Percentiles rank a stretch among this genome's conserved stretches.
These are phyloP conservation scores for Chaetorhynchus papuensis DNA, from an alignment of 2,113 vertebrate genomes.

Conservation along the genomic window DNA sequence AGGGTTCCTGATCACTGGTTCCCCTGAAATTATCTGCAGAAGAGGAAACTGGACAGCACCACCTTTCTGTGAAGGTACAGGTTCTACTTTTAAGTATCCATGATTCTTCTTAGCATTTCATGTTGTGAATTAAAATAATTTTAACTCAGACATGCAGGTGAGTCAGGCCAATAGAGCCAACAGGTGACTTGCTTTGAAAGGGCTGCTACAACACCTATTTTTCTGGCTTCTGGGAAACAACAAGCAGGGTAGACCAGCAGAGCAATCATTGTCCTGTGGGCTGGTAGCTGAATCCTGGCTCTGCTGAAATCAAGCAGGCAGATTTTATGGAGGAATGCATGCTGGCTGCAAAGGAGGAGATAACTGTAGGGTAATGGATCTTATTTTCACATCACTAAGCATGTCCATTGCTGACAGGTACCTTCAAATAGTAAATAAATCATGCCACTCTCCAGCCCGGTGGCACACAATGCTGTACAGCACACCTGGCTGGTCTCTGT, in stretches of 20 bases:
- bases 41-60: slow-evolving; percentile 29
- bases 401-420: not conserved
- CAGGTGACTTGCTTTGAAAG: not conserved
- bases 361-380: not conserved
- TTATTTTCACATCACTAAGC: not conserved
- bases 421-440: not conserved
- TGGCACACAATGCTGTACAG: not conserved
- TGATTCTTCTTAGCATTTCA: not conserved
- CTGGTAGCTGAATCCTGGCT: not conserved
- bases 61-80: slow-evolving; percentile 25
- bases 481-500: not conserved
- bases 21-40: slow-evolving; percentile 38
- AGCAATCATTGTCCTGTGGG: not conserved
- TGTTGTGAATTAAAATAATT: not conserved
- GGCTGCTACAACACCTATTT: not conserved
- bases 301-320: not conserved
- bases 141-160: not conserved
- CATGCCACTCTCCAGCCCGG: not conserved
- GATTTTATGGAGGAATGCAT: not conserved
- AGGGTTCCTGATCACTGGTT: not conserved
- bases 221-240: not conserved
- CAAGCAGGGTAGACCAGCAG: not conserved
- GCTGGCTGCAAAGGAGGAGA: not conserved
- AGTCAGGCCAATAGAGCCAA: not conserved
- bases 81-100: not conserved